Conservation (phyloP, 1,140 invertebrate genomes). For the Himalopsyche phryganea region DNA sequence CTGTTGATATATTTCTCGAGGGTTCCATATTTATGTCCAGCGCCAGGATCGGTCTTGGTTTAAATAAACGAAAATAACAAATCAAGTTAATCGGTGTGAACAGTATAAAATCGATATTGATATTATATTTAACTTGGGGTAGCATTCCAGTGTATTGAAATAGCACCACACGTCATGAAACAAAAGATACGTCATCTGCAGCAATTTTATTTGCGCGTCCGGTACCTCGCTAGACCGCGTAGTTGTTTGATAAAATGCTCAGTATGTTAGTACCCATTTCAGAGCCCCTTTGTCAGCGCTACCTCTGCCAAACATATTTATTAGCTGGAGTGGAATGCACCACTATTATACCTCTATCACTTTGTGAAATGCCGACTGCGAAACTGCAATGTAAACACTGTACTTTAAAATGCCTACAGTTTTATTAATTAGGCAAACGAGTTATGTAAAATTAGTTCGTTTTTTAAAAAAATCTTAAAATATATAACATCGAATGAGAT, state of each 20-base stretch:
- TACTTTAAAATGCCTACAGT: not conserved
- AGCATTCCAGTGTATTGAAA: constrained; percentile 17
- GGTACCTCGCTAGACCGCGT: not conserved
- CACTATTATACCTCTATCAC: not conserved
- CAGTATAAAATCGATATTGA: too few relatives aligned
- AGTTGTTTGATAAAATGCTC: not conserved
- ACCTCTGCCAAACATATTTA: not conserved
- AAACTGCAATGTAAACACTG: not conserved
- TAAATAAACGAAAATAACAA: too few relatives aligned
- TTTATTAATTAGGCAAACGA: not conserved
- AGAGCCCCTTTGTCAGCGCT: not conserved
- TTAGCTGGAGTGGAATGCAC: constrained; percentile 29
- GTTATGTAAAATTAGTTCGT: too few relatives aligned
- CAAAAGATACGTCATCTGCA: constrained; percentile 30
- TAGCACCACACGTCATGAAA: constrained; percentile 1
- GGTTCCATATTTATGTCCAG: too few relatives aligned
- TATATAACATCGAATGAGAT: too few relatives aligned
- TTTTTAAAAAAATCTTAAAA: too few relatives aligned
- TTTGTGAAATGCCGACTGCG: constrained; percentile 15
- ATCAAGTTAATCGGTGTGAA: too few relatives aligned
- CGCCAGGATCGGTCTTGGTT: too few relatives aligned
- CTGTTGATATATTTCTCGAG: too few relatives aligned
- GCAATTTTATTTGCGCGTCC: constrained; percentile 12
- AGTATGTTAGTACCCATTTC: not conserved
- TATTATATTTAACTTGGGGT: too few relatives aligned